A percentile compares a stretch with the other conserved stretches of the same genome.
phyloP scores from a whole-genome alignment of 2,113 vertebrate genomes.

The Brachyhypopomus occidentalis region DNA sequence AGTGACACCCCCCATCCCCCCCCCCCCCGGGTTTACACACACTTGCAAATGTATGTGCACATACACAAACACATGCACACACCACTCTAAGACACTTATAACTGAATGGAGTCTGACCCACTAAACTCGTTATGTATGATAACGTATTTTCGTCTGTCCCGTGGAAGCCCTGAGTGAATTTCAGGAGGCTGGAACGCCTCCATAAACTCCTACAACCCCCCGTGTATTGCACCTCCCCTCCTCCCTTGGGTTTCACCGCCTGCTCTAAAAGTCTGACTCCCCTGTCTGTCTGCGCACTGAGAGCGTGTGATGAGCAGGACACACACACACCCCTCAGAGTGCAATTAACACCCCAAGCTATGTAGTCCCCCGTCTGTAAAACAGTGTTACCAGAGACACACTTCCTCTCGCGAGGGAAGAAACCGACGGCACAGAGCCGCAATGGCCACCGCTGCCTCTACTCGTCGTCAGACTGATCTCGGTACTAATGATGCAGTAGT shows the following conservation, averaged over 20 bases:
- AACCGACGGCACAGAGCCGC: neutral
- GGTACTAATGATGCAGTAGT: neutral
- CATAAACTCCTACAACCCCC: neutral
- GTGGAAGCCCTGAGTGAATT: neutral
- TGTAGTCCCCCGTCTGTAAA: constrained; percentile 17
- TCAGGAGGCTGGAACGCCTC: neutral
- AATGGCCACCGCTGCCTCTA: constrained; percentile 19
- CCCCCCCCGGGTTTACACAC: too few relatives aligned
- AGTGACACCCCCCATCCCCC: too few relatives aligned
- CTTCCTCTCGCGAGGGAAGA: neutral
- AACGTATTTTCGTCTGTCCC: neutral
- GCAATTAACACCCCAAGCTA: constrained; percentile 1
- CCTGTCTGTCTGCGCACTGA: neutral
- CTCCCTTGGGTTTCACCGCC: neutral
- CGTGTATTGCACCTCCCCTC: neutral
- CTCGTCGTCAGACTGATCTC: neutral
- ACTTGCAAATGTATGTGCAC: neutral
- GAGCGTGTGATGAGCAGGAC: neutral
- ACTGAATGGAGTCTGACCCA: neutral
- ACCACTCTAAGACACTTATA: neutral
- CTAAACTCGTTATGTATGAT: neutral
- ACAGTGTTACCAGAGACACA: neutral
- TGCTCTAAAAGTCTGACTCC: neutral
- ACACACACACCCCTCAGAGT: neutral
- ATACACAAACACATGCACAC: neutral